Evolutionary conservation across 2,888 invertebrate species (phyloP).

Genomic region (Blomia tropicalis): DNA sequence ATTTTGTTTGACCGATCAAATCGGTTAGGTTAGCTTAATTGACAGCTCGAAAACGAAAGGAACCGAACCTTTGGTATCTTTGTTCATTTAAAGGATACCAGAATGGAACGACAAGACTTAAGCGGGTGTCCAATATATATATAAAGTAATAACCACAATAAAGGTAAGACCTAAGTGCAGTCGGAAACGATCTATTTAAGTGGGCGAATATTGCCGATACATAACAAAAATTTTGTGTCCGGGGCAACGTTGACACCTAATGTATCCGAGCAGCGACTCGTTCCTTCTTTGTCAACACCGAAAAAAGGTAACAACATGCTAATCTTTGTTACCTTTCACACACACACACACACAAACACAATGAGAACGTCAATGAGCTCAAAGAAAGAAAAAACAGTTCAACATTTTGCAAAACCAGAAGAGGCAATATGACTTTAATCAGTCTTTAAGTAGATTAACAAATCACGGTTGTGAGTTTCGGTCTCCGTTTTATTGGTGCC

Average conservation of each 20-base stretch:
- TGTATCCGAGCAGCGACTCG: no score
- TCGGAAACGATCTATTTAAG: not conserved
- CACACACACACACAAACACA: not conserved
- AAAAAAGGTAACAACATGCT: not conserved
- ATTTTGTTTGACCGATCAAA: no score
- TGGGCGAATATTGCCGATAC: not conserved
- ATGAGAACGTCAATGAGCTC: no score
- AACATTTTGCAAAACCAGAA: not conserved
- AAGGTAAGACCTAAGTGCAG: not conserved
- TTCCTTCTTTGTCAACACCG: not conserved
- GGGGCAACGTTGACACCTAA: no score
- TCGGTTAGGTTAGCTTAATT: no score
- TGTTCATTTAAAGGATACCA: no score
- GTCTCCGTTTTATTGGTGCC: not conserved
- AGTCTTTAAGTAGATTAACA: constrained; percentile 6
- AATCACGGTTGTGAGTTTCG: not conserved
- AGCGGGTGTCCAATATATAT: no score
- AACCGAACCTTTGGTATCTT: no score
- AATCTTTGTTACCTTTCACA: not conserved
- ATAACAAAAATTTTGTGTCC: no score
- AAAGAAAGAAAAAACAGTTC: constrained; percentile 6
- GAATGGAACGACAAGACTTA: no score
- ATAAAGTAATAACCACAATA: not conserved
- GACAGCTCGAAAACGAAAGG: no score
- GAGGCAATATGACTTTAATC: constrained; percentile 10